Percentiles rank a stretch among this genome's conserved stretches.
These are phyloP conservation scores for Halichondria panicea DNA, from an alignment of 37 sponge, comb jelly and placozoan species.

Conservation along the genomic window DNA sequence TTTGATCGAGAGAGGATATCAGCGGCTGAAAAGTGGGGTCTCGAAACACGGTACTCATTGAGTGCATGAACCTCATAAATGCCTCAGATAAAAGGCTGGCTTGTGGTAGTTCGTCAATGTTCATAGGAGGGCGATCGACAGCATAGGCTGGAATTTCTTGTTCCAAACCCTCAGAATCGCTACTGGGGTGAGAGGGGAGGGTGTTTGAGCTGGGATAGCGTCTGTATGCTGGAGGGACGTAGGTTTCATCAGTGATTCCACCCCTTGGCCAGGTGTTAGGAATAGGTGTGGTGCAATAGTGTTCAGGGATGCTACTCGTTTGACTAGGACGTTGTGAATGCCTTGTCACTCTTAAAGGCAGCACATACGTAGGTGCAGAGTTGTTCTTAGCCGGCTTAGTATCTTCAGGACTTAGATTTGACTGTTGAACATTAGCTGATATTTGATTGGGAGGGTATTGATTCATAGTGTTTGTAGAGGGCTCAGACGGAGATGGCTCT, in stretches of 20 bases:
- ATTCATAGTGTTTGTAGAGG: not conserved
- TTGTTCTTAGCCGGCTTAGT: not conserved
- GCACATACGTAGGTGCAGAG: not conserved
- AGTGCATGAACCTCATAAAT: conserved; percentile 34
- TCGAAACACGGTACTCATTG: conserved; percentile 20
- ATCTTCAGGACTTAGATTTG: not conserved
- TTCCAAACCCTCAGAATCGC: not conserved
- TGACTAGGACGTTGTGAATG: no score
- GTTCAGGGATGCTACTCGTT: no score
- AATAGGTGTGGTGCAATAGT: not conserved
- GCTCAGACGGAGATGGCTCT: not conserved
- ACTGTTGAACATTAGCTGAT: not conserved
- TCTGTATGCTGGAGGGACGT: not conserved
- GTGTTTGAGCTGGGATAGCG: not conserved
- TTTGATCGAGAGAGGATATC: not conserved
- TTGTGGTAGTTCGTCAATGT: conserved; percentile 16
- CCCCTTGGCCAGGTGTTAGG: not conserved
- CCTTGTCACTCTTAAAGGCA: no score
- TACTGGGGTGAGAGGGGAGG: not conserved
- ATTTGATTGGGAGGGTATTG: not conserved
- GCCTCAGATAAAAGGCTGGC: conserved; percentile 22
- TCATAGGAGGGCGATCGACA: not conserved
- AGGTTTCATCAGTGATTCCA: not conserved
- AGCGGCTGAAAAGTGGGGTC: conserved; percentile 39
- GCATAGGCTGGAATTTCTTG: not conserved